Percentiles rank a stretch among this genome's conserved stretches.
Evolutionary conservation across 2,113 vertebrate genomes (phyloP).

Genomic region (Pipra filicauda): DNA sequence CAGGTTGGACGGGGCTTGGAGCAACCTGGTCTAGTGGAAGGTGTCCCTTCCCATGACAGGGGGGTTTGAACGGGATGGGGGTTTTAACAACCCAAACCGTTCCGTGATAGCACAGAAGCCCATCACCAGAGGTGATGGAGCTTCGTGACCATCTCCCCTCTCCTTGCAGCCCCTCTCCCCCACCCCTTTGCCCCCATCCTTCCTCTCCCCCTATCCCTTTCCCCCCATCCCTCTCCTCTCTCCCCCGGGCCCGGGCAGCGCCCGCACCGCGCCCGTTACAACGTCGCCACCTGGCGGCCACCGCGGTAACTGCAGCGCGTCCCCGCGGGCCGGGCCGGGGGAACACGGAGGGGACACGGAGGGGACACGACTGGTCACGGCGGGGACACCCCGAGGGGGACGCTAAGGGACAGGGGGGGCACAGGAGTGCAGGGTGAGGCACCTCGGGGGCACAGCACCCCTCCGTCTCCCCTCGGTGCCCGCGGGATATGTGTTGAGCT

Average conservation of each 20-base stretch:
- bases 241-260: neutral
- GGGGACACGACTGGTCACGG: neutral
- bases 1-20: neutral
- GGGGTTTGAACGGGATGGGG: neutral
- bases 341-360: neutral
- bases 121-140: neutral
- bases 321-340: neutral
- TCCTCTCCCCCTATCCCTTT: too few relatives aligned
- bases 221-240: neutral
- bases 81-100: neutral
- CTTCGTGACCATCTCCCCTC: neutral
- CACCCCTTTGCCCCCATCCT: too few relatives aligned
- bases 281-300: neutral
- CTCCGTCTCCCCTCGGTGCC: fast-evolving
- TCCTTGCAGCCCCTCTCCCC: neutral
- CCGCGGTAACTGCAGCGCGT: neutral
- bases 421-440: neutral
- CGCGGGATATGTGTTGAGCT: neutral
- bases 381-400: neutral
- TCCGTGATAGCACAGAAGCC: neutral
- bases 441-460: fast-evolving
- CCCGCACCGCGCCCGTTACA: neutral
- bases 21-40: neutral
- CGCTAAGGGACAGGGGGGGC: fast-evolving
- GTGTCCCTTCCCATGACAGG: neutral